Percentiles rank a stretch among this genome's conserved stretches.
Conservation (phyloP, 2,888 invertebrate species). For the Calameuta pallipes region DNA sequence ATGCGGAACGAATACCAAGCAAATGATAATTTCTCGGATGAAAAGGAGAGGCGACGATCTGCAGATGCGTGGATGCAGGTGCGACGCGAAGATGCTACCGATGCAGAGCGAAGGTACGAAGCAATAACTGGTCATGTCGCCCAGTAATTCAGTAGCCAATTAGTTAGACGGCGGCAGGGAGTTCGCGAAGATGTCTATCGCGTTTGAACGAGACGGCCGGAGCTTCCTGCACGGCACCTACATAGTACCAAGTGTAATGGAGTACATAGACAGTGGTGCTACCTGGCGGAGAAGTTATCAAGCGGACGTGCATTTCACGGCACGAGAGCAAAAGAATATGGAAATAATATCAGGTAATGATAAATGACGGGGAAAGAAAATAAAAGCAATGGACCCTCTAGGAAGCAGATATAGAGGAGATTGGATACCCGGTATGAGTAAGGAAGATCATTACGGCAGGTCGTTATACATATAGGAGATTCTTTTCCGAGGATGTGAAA, state of each 20-base stretch:
- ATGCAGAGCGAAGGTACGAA: slow-evolving; percentile 46
- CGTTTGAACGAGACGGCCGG: slow-evolving; percentile 27
- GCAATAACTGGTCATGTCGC: slow-evolving; percentile 58
- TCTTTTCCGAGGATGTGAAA: not conserved
- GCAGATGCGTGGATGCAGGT: not conserved
- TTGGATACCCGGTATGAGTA: not conserved
- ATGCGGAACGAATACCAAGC: not conserved
- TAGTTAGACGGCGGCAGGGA: slow-evolving; percentile 57
- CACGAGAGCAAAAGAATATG: not conserved
- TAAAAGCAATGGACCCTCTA: not conserved
- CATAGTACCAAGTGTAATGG: not conserved
- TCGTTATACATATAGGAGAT: not conserved
- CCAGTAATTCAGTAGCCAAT: slow-evolving; percentile 63
- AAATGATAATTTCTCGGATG: not conserved
- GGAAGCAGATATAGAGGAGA: not conserved
- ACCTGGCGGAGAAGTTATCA: not conserved
- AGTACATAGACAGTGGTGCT: not conserved
- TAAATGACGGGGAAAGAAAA: not conserved
- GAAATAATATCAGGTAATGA: not conserved
- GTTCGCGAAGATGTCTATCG: slow-evolving; percentile 56
- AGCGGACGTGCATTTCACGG: not conserved
- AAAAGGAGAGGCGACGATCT: not conserved
- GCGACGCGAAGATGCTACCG: not conserved
- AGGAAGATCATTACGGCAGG: not conserved
- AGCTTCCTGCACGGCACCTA: slow-evolving; percentile 3